phyloP scores from a whole-genome alignment of 2,113 vertebrate species.

The Phalacrocorax pelagicus region DNA sequence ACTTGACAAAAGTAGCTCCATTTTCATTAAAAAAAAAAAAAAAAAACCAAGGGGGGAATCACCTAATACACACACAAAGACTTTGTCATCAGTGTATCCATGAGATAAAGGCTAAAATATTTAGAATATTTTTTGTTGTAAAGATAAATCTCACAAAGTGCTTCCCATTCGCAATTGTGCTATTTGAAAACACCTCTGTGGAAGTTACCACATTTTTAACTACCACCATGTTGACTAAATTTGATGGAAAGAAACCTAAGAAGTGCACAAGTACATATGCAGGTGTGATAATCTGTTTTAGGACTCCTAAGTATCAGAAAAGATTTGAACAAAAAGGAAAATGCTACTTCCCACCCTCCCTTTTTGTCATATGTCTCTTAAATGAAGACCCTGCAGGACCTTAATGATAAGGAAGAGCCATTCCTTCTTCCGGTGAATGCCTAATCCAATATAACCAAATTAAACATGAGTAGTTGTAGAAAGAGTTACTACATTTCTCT shows the following conservation, averaged over 20 bases:
- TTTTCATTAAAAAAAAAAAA: neutral
- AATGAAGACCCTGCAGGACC: neutral
- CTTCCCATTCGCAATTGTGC: neutral
- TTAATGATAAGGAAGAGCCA: neutral
- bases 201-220: neutral
- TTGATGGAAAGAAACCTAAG: neutral
- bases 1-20: neutral
- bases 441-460: neutral
- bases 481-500: neutral
- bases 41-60: too few species aligned
- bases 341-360: neutral
- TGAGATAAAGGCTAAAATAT: neutral
- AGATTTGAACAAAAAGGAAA: neutral
- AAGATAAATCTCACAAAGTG: neutral
- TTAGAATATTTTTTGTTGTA: neutral
- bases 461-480: neutral
- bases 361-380: neutral
- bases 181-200: neutral
- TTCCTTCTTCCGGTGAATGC: neutral
- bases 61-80: neutral
- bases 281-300: neutral
- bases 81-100: neutral
- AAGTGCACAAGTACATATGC: neutral
- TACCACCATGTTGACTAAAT: neutral
- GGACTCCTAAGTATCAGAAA: neutral